Base-by-base conservation (phyloP, 1,140 invertebrate species). In the Notospermus geniculatus region DNA sequence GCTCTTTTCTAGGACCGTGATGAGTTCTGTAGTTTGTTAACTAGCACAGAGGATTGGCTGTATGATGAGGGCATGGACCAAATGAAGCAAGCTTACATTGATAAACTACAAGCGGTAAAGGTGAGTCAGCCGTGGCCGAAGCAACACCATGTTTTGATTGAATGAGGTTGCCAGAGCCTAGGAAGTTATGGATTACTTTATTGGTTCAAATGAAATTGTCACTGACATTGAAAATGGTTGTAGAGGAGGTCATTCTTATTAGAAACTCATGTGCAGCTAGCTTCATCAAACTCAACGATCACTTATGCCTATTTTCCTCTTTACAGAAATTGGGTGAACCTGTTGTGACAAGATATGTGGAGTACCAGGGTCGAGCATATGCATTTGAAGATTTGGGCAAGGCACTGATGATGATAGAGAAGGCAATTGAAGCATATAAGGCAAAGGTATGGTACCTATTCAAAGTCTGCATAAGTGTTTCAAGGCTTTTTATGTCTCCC, bases 21-120 rank as follows among this genome's bases (percentile, higher is more conserved):
- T 54, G 69, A 81, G 0, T 86, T 97, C 58, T 86, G 86, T 39
- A 74, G 80, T 58, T 81, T 87, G 58, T 84, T 99, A 13, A 90
- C 92, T 69, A 85, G 90, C 25, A 90, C 93, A 65, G 95, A 98
- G 83, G 89, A 91, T 73, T 99, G 97, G 97, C 82, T 99, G 0
- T 99, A 99, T 75, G 84, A 82, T 58, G 85, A 86, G 43, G 95
- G 96, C 0, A 93, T 96, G 79, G 91, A 98, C 71, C 92, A 93
- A 74, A 87, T 89, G 52, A 89, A 91, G 83, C 89, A 92, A 72
- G 86, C 91, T 58, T 92, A 92, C 69, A 77, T 85, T 13, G 86
- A 91, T 57, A 86, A 85, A 73, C 74, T 92, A 28, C 71, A 82
- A 27, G 75, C 82, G 28, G 78, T 92, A 19, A 88, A 87, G 80